These are phyloP conservation scores for Antigone vipio DNA, from an alignment of 2,113 vertebrate genomes.

Conservation along the genomic window DNA sequence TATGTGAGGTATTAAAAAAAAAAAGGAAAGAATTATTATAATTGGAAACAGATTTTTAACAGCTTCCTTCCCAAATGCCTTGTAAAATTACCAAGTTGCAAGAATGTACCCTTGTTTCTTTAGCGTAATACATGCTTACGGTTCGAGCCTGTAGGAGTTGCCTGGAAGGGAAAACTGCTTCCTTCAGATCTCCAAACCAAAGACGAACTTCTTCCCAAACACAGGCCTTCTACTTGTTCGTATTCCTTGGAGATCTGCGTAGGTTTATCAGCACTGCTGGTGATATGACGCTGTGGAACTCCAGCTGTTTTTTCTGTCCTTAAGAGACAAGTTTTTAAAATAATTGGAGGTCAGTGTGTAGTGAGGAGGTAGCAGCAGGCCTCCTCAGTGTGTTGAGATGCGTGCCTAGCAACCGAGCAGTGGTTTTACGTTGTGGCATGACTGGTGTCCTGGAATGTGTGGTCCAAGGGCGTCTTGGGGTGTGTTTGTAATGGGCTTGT, in stretches of 20 bases:
- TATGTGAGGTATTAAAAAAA: neutral
- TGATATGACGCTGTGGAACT: neutral
- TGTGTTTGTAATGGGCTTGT: neutral
- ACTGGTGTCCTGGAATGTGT: neutral
- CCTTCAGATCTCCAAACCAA: neutral
- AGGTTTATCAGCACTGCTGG: neutral
- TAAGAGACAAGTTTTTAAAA: neutral
- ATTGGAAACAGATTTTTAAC: slow-evolving; percentile 11
- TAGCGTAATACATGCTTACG: neutral
- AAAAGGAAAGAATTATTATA: neutral
- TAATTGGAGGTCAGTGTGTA: neutral
- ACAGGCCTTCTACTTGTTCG: neutral
- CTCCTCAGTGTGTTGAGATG: neutral
- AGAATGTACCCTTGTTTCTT: neutral
- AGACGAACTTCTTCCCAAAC: neutral
- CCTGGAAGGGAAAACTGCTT: neutral
- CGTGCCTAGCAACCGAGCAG: fast-evolving
- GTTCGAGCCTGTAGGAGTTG: neutral
- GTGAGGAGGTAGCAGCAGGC: neutral
- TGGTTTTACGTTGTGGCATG: neutral
- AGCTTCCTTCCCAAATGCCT: neutral
- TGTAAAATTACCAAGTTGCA: neutral
- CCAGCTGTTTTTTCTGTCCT: neutral
- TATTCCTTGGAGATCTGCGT: neutral
- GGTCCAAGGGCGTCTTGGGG: neutral